These are phyloP conservation scores for Muscicapa comitata DNA, from an alignment of 2,797 vertebrate genomes.

Conservation along the genomic window DNA sequence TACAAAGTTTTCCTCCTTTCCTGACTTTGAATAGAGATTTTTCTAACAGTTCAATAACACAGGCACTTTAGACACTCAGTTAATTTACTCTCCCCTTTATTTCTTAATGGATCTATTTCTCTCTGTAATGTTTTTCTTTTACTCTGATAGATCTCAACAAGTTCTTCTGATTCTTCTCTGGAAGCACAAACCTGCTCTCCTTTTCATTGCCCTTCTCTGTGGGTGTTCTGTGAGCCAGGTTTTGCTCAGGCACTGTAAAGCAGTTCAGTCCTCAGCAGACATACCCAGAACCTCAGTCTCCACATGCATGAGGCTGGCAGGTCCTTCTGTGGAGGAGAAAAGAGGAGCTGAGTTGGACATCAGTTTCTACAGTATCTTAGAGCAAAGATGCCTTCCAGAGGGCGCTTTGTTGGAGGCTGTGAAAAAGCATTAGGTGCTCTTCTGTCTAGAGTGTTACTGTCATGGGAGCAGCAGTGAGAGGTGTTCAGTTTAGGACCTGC, in stretches of 20 bases:
- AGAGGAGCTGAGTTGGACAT: background rate
- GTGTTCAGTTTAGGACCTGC: background rate
- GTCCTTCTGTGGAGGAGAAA: background rate
- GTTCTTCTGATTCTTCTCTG: background rate
- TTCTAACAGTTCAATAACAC: slow-evolving; percentile 48
- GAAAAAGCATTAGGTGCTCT: background rate
- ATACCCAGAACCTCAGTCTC: background rate
- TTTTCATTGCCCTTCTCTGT: background rate
- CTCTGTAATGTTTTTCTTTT: background rate
- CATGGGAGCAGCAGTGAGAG: background rate
- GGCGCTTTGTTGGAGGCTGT: background rate
- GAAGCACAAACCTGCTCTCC: background rate
- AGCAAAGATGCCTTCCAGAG: background rate
- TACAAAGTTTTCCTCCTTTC: slow-evolving; percentile 41
- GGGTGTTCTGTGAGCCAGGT: background rate
- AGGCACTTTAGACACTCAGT: background rate
- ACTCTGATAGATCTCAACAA: background rate
- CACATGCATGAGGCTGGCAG: fast-evolving
- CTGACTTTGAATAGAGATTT: slow-evolving; percentile 43
- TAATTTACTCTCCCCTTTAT: slow-evolving; percentile 46
- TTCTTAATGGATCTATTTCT: slow-evolving; percentile 42
- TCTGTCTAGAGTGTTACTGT: background rate
- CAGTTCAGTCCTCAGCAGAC: background rate
- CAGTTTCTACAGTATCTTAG: background rate
- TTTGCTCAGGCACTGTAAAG: background rate